phyloP scores from a whole-genome alignment of 2,113 vertebrate species.

The Anarhynchus alexandrinus region DNA sequence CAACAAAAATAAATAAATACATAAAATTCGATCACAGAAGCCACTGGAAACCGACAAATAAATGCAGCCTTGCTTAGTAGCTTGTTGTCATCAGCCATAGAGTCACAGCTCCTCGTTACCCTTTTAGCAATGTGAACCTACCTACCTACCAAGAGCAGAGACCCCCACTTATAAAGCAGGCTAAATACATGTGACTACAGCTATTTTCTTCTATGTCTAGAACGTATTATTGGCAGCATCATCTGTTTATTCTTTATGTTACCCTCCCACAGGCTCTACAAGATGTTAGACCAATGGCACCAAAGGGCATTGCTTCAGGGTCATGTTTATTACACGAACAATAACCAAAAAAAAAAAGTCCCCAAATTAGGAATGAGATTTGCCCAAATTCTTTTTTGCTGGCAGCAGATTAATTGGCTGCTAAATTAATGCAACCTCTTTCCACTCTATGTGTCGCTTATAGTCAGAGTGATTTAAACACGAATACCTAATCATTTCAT shows the following conservation, averaged over 20 bases:
- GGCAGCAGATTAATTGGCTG: not conserved
- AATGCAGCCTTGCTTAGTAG: not conserved
- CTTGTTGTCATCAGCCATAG: not conserved
- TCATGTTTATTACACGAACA: not conserved
- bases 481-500: not conserved
- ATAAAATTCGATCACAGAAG: not conserved
- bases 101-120: not conserved
- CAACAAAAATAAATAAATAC: conserved; percentile 20
- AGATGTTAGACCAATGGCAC: not conserved
- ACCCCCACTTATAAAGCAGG: not conserved
- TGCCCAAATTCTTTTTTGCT: not conserved
- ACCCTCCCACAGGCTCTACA: not conserved
- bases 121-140: not conserved
- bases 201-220: not conserved
- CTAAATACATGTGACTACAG: not conserved
- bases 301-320: not conserved
- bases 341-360: not conserved
- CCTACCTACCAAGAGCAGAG: not conserved
- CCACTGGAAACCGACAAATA: not conserved
- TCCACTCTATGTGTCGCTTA: not conserved
- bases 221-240: not conserved
- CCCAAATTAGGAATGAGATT: not conserved
- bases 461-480: not conserved
- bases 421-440: not conserved
- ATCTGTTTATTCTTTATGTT: not conserved